Conservation (phyloP, 2,888 invertebrate species). For the Anoplius nigerrimus region DNA sequence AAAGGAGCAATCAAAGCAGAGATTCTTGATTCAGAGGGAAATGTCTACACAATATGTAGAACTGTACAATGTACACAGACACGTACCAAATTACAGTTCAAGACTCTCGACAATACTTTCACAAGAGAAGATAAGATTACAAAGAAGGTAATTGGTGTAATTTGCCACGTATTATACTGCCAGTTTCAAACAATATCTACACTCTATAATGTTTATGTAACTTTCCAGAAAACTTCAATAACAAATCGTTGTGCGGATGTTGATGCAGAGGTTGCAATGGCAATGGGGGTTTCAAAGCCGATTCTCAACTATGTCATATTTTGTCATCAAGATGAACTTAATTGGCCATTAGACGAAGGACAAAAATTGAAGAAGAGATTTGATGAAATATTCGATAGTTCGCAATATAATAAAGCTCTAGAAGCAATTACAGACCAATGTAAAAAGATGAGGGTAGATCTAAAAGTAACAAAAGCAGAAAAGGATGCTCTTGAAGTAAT, state of each 20-base stretch:
- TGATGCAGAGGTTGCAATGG: conserved; percentile 82
- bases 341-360: conserved; percentile 96
- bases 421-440: conserved; percentile 83
- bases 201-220: conserved; percentile 2
- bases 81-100: conserved; percentile 78
- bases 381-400: conserved; percentile 98
- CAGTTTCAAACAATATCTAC: neutral
- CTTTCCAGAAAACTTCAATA: conserved; percentile 72
- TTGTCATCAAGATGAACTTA: conserved; percentile 98
- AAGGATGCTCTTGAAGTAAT: conserved; percentile 77
- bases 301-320: conserved; percentile 97
- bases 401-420: conserved; percentile 92
- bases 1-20: conserved; percentile 76
- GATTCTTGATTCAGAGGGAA: conserved; percentile 79
- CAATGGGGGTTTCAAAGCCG: conserved; percentile 92
- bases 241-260: conserved; percentile 84
- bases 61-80: conserved; percentile 82
- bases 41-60: conserved; percentile 81
- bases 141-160: conserved; percentile 45
- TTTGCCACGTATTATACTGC: neutral
- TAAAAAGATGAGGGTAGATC: conserved; percentile 73
- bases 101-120: conserved; percentile 82
- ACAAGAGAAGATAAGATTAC: conserved; percentile 64
- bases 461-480: conserved; percentile 45
- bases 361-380: conserved; percentile 96